Conservation (phyloP, 2,113 vertebrate genomes). For the Thalassarche chlororhynchos region DNA sequence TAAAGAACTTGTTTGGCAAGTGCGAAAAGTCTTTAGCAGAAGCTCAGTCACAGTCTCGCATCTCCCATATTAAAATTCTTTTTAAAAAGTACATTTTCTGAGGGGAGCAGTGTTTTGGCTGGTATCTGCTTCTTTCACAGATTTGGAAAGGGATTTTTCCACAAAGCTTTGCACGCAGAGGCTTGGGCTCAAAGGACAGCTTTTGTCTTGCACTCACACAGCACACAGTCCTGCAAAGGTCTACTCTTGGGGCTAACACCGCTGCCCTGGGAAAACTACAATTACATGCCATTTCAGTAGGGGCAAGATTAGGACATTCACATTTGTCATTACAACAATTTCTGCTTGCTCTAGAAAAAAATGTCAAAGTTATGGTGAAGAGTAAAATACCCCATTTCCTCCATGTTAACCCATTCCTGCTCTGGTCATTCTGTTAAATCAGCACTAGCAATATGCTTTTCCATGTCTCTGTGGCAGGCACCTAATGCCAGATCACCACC, state of each 20-base stretch:
- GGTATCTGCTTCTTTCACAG: background rate
- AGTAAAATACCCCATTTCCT: background rate
- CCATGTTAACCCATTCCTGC: background rate
- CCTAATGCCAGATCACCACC: background rate
- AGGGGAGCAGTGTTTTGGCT: background rate
- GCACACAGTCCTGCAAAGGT: background rate
- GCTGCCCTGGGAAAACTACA: background rate
- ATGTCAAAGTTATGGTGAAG: background rate
- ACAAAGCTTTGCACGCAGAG: background rate
- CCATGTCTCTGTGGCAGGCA: background rate
- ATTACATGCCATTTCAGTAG: background rate
- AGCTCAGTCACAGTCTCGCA: background rate
- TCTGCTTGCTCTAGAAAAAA: background rate
- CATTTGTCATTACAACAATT: background rate
- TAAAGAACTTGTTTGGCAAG: background rate
- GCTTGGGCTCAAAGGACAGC: background rate
- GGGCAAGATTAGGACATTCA: background rate
- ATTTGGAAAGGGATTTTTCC: background rate
- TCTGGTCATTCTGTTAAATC: background rate
- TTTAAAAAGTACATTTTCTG: background rate
- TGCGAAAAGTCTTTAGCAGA: background rate
- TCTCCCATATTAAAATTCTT: background rate
- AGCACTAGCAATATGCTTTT: background rate
- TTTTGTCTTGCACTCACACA: background rate
- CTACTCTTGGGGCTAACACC: background rate